Evolutionary conservation across 2,797 vertebrate genomes (phyloP), one percentile per base, ranked within the genome.

Genomic region (Gymnoscopelus braueri): DNA sequence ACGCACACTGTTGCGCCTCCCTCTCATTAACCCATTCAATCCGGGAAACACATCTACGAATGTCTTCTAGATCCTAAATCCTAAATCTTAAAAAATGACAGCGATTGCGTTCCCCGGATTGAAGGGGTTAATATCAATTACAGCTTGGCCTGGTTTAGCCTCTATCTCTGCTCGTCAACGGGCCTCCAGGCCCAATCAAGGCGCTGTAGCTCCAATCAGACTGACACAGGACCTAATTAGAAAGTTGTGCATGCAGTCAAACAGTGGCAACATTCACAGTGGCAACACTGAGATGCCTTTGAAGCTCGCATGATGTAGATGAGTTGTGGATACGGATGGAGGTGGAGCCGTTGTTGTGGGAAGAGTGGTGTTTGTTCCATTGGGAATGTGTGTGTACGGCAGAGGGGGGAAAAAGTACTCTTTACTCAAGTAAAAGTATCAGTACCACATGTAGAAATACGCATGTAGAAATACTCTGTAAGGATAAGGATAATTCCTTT

Each of bases 201-300:
- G 79, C 83, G 85, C 69, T 57, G 74, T 72, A 84, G 80, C 82
- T 44, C 71, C 82, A 88, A 92, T 92, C 64, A 84, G 79, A 75
- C 75, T 90, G 89, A 92, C 86, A 78, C 72, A 64, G 66, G 70
- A 65, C 81, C 87, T 92, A 90, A 93, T 91, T 91, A 81, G 78
- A 90, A 92, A 88, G 84, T 84, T 84, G 75, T 66, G 77, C 55
- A 19, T 53, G 63, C 65, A 69, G 75, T 85, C 74, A 79, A 77
- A 83, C 67, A 71, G 59, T 77, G n/a, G 64, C 70, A 19, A 82
- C 67, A 78, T 84, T 78, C 69, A 19, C 82, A 85, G 71, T 72
- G 84, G 66, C 68, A 79, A 79, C 19, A 61, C 67, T 63, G 61
- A 4, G 19, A 63, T 79, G 69, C 84, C 9, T 11, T 14, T 58